Evolutionary conservation across 1,140 invertebrate genomes (phyloP).

Genomic region (Triops longicaudatus): DNA sequence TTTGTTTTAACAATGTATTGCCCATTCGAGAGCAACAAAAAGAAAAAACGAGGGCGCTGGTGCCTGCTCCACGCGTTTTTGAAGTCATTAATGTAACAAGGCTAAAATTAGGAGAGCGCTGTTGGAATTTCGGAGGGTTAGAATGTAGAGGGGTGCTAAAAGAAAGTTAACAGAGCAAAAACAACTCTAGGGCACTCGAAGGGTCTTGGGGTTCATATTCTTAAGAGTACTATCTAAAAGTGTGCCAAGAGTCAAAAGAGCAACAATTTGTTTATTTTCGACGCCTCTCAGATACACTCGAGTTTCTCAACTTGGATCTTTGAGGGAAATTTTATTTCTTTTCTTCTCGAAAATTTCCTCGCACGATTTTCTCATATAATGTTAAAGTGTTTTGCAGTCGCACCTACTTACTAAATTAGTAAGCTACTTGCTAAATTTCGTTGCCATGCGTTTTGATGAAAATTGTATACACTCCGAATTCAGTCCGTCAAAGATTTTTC

Average conservation of each 20-base stretch:
- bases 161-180: constrained; percentile 8
- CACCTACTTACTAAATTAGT: too few species aligned
- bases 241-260: background rate
- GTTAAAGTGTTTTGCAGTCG: too few species aligned
- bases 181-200: background rate
- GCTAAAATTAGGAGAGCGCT: constrained; percentile 1
- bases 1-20: background rate
- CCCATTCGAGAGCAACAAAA: background rate
- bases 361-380: too few species aligned
- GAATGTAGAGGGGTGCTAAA: background rate
- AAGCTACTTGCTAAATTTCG: too few species aligned
- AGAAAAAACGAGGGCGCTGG: background rate
- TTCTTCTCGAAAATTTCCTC: too few species aligned
- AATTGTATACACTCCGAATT: too few species aligned
- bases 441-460: too few species aligned
- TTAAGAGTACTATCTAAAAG: background rate
- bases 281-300: background rate
- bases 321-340: too few species aligned
- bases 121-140: background rate
- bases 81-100: background rate
- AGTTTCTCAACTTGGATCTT: too few species aligned
- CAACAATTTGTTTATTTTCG: background rate
- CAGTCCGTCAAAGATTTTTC: too few species aligned
- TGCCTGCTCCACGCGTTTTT: background rate
- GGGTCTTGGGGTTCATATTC: background rate